Conservation (phyloP, 2,113 vertebrate species). For the Gadus macrocephalus region DNA sequence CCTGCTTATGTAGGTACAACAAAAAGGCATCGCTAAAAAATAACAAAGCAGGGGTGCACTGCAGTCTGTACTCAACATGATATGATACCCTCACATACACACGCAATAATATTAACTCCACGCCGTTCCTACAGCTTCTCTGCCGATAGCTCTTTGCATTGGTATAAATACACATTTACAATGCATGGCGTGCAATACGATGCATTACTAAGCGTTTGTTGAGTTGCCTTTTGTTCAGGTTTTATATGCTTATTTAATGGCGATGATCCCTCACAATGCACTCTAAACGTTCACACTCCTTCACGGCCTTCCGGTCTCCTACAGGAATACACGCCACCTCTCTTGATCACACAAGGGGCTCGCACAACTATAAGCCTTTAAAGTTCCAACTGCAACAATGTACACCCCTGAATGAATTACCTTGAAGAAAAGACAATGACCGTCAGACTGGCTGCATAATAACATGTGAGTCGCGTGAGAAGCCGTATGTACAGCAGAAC, state of each 20-base stretch:
- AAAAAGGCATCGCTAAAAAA: neutral
- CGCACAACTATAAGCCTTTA: no score
- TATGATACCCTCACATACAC: no score
- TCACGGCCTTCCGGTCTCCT: neutral
- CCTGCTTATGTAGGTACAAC: neutral
- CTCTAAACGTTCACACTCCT: neutral
- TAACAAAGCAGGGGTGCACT: neutral
- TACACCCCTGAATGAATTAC: conserved; percentile 31
- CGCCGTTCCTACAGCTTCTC: neutral
- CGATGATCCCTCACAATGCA: neutral
- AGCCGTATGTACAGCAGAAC: conserved; percentile 35
- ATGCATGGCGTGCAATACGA: neutral
- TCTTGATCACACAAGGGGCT: conserved; percentile 11
- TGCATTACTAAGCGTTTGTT: neutral
- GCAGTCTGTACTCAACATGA: no score
- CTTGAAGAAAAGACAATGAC: conserved; percentile 1
- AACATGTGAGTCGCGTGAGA: neutral
- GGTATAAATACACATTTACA: neutral
- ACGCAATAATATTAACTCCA: neutral
- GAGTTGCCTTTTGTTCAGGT: no score
- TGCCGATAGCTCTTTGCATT: neutral
- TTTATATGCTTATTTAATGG: conserved; percentile 1
- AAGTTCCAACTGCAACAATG: conserved; percentile 16
- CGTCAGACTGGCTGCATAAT: conserved; percentile 32
- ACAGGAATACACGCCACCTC: neutral